These are phyloP conservation scores for Sylvilagus floridanus DNA, from an alignment of 2,797 vertebrate genomes.

Conservation along the genomic window DNA sequence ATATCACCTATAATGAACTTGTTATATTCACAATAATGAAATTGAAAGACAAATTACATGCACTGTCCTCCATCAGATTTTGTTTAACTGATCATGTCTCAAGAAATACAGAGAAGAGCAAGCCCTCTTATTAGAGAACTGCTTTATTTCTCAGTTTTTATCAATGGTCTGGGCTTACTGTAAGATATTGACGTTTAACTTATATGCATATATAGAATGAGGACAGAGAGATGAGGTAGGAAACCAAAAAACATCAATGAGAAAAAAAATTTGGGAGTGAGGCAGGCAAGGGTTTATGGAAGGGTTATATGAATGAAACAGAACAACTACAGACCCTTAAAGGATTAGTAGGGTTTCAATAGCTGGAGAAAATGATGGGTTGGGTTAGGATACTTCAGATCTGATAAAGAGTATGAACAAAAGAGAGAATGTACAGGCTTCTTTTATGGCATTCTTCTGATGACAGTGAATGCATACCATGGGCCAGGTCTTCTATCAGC, in stretches of 20 bases:
- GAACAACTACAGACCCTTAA: background rate
- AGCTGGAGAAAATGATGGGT: background rate
- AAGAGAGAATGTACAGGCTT: background rate
- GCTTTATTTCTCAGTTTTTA: slow-evolving; percentile 3
- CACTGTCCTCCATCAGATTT: background rate
- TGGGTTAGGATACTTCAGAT: background rate
- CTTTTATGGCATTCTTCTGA: background rate
- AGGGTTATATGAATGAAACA: background rate
- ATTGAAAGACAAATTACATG: slow-evolving; percentile 38
- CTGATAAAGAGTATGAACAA: background rate
- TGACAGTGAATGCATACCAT: background rate
- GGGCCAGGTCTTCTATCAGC: background rate
- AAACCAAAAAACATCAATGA: background rate
- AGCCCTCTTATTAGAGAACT: background rate
- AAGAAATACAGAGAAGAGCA: background rate
- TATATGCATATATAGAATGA: background rate
- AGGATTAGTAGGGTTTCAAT: background rate
- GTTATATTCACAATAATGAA: background rate
- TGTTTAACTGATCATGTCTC: background rate
- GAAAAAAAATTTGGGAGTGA: background rate
- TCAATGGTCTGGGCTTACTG: background rate
- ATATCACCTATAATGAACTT: background rate
- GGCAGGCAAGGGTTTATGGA: background rate
- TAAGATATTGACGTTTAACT: background rate
- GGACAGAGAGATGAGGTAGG: background rate